These are phyloP conservation scores for Pachyuromys duprasi DNA, from an alignment of 2,797 vertebrate species.

Conservation along the genomic window DNA sequence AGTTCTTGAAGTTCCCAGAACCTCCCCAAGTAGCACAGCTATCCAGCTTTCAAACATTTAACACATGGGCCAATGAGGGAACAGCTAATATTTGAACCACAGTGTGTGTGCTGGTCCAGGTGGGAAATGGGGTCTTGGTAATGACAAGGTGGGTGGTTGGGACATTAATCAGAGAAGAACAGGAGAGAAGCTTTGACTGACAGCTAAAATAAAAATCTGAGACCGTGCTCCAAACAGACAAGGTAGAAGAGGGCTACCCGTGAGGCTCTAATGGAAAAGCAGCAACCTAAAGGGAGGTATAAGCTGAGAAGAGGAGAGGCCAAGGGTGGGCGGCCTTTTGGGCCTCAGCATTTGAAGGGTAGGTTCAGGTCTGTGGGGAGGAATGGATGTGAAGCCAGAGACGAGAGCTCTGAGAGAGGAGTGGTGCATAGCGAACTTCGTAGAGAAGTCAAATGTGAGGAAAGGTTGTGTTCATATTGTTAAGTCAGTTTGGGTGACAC, in stretches of 20 bases:
- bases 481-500: not conserved
- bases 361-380: not conserved
- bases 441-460: not conserved
- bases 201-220: not conserved
- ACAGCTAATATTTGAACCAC: not conserved
- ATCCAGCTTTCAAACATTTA: not conserved
- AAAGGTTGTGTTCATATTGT: not conserved
- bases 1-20: not conserved
- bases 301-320: not conserved
- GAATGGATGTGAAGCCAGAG: not conserved
- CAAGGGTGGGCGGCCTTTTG: not conserved
- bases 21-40: not conserved
- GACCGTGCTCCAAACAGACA: not conserved
- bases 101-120: accelerated
- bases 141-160: not conserved
- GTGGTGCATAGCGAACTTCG: not conserved
- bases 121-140: not conserved
- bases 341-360: not conserved
- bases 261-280: not conserved
- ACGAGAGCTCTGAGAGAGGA: accelerated
- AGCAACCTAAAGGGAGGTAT: not conserved
- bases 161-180: not conserved
- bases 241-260: not conserved
- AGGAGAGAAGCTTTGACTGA: not conserved
- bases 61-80: not conserved